Percentiles rank a stretch among this genome's conserved stretches.
Evolutionary conservation across 2,888 invertebrate species (phyloP).

Genomic region (Deladenus siricidicola): DNA sequence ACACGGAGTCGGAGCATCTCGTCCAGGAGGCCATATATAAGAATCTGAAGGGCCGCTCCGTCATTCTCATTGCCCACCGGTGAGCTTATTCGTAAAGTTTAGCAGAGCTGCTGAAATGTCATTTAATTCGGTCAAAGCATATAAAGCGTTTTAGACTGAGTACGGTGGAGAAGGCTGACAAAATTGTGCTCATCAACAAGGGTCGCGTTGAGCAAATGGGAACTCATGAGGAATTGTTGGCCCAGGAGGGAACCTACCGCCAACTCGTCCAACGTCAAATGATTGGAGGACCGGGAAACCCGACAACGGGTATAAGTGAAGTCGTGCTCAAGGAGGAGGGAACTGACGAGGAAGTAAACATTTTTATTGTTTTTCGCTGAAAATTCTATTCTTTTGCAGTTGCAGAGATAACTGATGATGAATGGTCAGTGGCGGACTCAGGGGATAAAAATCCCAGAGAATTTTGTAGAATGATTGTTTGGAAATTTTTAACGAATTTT

Average conservation of each 20-base stretch:
- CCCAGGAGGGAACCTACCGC: constrained; percentile 55
- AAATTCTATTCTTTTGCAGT: not conserved
- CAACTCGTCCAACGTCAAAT: constrained; percentile 56
- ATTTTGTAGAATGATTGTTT: too few species aligned
- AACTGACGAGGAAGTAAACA: not conserved
- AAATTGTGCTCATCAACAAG: constrained; percentile 53
- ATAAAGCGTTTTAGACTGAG: constrained; percentile 40
- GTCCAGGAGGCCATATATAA: constrained; percentile 55
- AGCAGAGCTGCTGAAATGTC: too few species aligned
- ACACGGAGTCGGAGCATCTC: constrained; percentile 45
- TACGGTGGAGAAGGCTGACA: constrained; percentile 57
- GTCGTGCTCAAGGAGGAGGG: too few species aligned
- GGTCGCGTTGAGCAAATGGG: constrained; percentile 56
- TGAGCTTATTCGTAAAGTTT: too few species aligned
- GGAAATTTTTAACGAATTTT: too few species aligned
- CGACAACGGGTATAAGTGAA: not conserved
- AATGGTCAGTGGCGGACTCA: too few species aligned
- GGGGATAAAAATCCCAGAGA: too few species aligned
- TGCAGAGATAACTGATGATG: too few species aligned
- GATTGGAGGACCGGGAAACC: constrained; percentile 30
- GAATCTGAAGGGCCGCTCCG: constrained; percentile 53
- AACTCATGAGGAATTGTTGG: constrained; percentile 57
- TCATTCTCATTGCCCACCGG: constrained; percentile 57
- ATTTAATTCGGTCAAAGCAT: not conserved
- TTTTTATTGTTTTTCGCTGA: not conserved